Conservation (phyloP, 2,797 vertebrate genomes). For the Sebastes diaconus region DNA sequence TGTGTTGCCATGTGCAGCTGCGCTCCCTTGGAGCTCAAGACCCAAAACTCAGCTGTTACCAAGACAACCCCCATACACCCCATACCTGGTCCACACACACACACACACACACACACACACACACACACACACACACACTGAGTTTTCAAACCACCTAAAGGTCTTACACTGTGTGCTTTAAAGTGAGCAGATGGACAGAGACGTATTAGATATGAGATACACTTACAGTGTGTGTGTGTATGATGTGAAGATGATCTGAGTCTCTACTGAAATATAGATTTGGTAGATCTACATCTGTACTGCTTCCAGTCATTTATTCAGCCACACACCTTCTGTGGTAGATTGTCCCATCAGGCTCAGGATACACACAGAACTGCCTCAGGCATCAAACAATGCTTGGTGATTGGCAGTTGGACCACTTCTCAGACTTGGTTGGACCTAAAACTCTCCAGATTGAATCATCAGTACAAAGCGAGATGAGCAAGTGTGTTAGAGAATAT, state of each 20-base stretch:
- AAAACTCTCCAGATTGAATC: neutral
- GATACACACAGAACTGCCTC: neutral
- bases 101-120: constrained; percentile 7
- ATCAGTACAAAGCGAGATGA: neutral
- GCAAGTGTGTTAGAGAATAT: neutral
- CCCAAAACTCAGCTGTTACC: constrained; percentile 75
- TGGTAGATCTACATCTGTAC: neutral
- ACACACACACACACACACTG: constrained; percentile 8
- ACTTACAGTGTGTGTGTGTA: neutral
- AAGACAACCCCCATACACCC: constrained; percentile 62
- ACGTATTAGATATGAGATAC: neutral
- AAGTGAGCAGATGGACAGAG: constrained; percentile 55
- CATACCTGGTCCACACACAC: constrained; percentile 51
- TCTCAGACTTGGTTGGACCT: neutral
- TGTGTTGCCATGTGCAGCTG: constrained; percentile 74
- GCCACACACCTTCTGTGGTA: neutral
- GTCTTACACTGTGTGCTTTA: constrained; percentile 34
- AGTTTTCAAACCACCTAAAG: constrained; percentile 46
- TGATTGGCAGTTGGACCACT: neutral
- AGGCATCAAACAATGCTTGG: neutral
- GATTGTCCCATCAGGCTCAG: neutral
- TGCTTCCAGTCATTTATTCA: constrained; percentile 4
- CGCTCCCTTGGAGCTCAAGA: constrained; percentile 62
- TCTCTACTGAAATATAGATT: neutral
- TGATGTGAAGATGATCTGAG: neutral